Percentiles rank a stretch among this genome's conserved stretches.
These are phyloP conservation scores for Hippocampus zosterae DNA, from an alignment of 2,113 vertebrate genomes.

Conservation along the genomic window DNA sequence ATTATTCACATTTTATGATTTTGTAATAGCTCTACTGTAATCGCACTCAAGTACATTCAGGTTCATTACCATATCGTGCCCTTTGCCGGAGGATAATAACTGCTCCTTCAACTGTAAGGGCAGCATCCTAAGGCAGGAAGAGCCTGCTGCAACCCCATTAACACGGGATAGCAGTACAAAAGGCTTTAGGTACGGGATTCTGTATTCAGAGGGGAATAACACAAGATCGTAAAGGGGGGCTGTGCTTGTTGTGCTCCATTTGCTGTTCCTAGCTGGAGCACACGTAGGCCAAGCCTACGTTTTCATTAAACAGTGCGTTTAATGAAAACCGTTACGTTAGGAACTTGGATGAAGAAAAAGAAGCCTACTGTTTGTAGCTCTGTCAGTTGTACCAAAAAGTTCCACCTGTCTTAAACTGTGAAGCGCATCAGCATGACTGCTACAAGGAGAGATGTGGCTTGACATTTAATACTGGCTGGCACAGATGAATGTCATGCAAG, in stretches of 20 bases:
- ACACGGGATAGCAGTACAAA: constrained; percentile 1
- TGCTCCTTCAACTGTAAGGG: neutral
- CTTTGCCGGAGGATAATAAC: constrained; percentile 5
- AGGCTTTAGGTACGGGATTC: neutral
- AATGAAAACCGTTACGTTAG: neutral
- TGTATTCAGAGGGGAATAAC: neutral
- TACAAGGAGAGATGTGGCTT: neutral
- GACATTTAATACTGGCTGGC: neutral
- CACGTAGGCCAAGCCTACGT: neutral
- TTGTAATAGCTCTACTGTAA: constrained; percentile 1
- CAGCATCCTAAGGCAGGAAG: neutral
- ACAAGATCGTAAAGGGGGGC: neutral
- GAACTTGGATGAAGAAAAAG: constrained; percentile 6
- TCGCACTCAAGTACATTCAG: constrained; percentile 9
- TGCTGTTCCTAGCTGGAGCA: neutral
- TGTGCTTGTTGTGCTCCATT: neutral
- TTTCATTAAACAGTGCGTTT: neutral
- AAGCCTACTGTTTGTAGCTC: constrained; percentile 5
- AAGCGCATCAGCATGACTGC: neutral
- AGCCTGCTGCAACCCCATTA: constrained; percentile 2
- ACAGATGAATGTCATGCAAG: neutral
- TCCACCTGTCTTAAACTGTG: neutral
- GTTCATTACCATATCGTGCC: constrained; percentile 8
- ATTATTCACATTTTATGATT: constrained; percentile 3
- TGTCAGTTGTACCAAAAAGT: neutral